phyloP scores from a whole-genome alignment of 2,888 invertebrate species.

The Priocnemis perturbator region DNA sequence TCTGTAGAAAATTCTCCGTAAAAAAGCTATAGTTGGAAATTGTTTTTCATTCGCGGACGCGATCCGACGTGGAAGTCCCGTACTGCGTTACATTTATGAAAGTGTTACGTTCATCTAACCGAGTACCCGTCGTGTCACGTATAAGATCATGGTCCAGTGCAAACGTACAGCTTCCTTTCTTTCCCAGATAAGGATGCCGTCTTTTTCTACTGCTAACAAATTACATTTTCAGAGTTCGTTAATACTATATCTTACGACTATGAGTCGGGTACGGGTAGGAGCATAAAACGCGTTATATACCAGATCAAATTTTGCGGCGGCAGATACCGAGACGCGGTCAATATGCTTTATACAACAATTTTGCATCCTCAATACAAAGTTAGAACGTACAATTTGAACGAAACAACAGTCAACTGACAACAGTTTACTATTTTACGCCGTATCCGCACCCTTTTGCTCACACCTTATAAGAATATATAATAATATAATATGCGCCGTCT shows the following conservation, averaged over 20 bases:
- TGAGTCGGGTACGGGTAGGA: slow-evolving; percentile 10
- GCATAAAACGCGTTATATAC: slow-evolving; percentile 1
- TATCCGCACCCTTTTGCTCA: slow-evolving; percentile 24
- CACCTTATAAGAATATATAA: slow-evolving; percentile 54
- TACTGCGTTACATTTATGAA: slow-evolving; percentile 19
- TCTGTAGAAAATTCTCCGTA: slow-evolving; percentile 13
- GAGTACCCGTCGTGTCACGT: slow-evolving; percentile 7
- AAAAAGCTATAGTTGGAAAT: slow-evolving; percentile 19
- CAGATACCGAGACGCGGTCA: neutral
- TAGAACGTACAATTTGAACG: neutral
- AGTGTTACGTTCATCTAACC: slow-evolving; percentile 16
- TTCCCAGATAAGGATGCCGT: slow-evolving; percentile 32
- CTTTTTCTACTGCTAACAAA: slow-evolving; percentile 34
- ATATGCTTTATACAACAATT: neutral
- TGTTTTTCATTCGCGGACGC: slow-evolving; percentile 39
- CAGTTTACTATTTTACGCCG: slow-evolving; percentile 2
- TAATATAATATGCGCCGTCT: slow-evolving; percentile 47
- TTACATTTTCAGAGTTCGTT: slow-evolving; percentile 31
- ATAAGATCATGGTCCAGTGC: slow-evolving; percentile 6
- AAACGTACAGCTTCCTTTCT: slow-evolving; percentile 18
- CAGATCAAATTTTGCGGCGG: neutral
- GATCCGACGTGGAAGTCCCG: slow-evolving; percentile 38
- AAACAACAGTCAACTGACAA: slow-evolving; percentile 28
- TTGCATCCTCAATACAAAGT: neutral
- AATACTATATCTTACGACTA: slow-evolving; percentile 9